Evolutionary conservation across 2,888 invertebrate genomes (phyloP), one percentile per base, ranked within the genome.

Genomic region (Drosophila mercatorum): DNA sequence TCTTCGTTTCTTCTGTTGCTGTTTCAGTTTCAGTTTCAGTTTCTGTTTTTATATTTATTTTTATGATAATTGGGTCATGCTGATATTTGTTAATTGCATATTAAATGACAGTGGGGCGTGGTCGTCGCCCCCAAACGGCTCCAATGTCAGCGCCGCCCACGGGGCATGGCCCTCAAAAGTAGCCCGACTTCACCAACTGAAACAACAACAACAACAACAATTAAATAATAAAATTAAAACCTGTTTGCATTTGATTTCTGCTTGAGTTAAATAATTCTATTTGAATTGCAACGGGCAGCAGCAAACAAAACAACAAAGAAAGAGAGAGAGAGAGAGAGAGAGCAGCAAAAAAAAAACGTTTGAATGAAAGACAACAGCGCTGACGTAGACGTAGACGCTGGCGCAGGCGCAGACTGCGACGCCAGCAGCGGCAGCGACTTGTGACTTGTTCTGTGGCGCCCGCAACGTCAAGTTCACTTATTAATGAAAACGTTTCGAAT

Each of bases 401-500:
- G 36, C 64, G 34, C 17, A 10, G 38, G 36, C 64, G 34, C 7
- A 31, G 44, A 52, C 68, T 0, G 26, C 34, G 28, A 53, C 61
- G 17, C 40, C 17, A 44, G 51, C 72, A 17, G 31, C 44, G 46
- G 49, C 65, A 14, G 41, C 52, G 57, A 67, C 70, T 78, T 75
- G 79, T 66, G 75, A 79, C 63, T 77, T 79, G 75, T 60, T 68
- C 60, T 26, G 58, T 62, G 69, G 69, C 79, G 75, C 68, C 61
- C 40, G 65, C 70, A 60, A 52, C 76, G 26, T 46, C 76, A 74
- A 69, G 75, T 79, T 73, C 70, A 79, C 80, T 81, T 85, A 84
- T 87, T 89, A 89, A 85, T 85, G 89, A 84, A 84, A 87, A 66
- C 79, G 76, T 79, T 81, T 87, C 84, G 86, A 84, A 76, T 83